These are phyloP conservation scores for Pachyramphus minor DNA, from an alignment of 2,113 vertebrate species.

Conservation along the genomic window DNA sequence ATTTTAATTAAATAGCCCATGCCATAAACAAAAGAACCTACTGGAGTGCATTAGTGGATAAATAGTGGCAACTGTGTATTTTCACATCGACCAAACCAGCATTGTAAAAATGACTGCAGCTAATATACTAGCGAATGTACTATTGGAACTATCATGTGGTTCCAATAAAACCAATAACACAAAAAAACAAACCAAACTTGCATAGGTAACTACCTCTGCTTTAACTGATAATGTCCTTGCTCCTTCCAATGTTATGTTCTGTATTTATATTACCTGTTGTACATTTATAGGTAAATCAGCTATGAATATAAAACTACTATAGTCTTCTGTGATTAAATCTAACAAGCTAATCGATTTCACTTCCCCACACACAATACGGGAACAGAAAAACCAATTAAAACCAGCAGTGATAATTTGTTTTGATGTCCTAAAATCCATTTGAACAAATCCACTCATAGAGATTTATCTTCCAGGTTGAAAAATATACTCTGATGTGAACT, in stretches of 20 bases:
- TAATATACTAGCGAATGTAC: background rate
- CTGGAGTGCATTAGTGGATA: background rate
- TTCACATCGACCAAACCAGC: background rate
- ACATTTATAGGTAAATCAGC: background rate
- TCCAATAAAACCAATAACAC: background rate
- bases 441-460: background rate
- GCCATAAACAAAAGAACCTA: background rate
- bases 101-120: background rate
- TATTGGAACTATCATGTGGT: background rate
- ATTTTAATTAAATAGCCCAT: background rate
- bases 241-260: background rate
- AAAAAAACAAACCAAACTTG: background rate
- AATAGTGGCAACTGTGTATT: background rate
- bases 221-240: background rate
- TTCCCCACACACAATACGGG: rapidly evolving
- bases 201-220: background rate
- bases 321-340: background rate
- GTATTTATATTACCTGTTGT: background rate
- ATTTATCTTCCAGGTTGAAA: background rate
- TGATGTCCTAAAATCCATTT: background rate
- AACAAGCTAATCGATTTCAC: background rate
- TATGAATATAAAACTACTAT: background rate
- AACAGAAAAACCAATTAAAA: background rate
- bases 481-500: background rate
- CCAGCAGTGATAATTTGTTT: background rate